A percentile compares a stretch with the other conserved stretches of the same genome.
Conservation (phyloP, 2,113 vertebrate genomes). For the Odocoileus hemionus region DNA sequence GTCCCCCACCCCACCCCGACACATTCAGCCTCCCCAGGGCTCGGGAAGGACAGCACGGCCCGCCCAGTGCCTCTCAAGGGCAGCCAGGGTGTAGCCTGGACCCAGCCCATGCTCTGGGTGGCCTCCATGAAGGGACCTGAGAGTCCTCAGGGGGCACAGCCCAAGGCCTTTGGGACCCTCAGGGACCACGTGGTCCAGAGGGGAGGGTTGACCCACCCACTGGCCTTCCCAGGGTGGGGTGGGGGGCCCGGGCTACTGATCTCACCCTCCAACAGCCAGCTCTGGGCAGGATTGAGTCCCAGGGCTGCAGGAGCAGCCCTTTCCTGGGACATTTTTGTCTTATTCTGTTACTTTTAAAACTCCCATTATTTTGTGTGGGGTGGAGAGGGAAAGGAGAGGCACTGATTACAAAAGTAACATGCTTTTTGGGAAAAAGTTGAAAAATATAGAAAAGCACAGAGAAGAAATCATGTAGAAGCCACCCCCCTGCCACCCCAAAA, state of each 20-base stretch:
- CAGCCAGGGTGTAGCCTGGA: neutral
- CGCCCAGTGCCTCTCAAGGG: neutral
- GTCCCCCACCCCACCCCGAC: neutral
- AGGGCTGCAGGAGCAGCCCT: neutral
- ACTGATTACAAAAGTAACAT: neutral
- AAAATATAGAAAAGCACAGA: neutral
- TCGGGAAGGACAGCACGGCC: neutral
- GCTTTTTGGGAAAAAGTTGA: neutral
- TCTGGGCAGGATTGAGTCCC: neutral
- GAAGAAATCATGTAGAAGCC: neutral
- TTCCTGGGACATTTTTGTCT: neutral
- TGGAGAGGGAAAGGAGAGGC: neutral
- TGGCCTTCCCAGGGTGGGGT: neutral
- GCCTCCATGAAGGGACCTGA: neutral
- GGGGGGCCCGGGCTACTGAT: neutral
- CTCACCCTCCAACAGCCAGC: no score
- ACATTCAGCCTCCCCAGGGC: neutral
- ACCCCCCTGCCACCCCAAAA: no score
- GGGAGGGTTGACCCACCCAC: neutral
- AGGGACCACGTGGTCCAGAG: neutral
- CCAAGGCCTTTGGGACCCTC: neutral
- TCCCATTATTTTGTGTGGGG: neutral
- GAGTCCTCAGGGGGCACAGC: neutral
- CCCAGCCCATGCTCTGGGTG: no score
- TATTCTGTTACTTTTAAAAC: neutral